phyloP scores from a whole-genome alignment of 2,113 vertebrate genomes.

The Baryphthengus martii region DNA sequence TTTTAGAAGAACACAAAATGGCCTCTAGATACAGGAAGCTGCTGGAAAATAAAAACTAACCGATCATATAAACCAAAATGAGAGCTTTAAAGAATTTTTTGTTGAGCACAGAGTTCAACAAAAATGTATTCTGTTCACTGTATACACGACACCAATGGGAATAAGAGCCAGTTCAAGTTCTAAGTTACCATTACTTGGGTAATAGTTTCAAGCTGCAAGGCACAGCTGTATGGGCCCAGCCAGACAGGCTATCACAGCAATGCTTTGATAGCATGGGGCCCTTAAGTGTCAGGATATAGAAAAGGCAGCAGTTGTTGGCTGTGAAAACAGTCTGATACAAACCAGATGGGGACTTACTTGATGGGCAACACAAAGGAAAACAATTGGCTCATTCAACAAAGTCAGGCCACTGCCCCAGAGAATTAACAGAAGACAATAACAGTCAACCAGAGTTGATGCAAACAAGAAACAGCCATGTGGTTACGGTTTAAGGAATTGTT shows the following conservation, averaged over 20 bases:
- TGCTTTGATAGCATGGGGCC: slow-evolving; percentile 81
- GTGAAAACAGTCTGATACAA: slow-evolving; percentile 89
- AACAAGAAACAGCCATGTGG: slow-evolving; percentile 79
- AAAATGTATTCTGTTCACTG: slow-evolving; percentile 69
- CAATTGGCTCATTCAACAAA: slow-evolving; percentile 85
- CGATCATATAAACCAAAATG: neutral
- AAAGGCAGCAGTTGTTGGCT: slow-evolving; percentile 85
- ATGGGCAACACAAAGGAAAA: slow-evolving; percentile 85
- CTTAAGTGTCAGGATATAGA: slow-evolving; percentile 83
- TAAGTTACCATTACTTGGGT: slow-evolving; percentile 70
- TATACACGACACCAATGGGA: slow-evolving; percentile 74
- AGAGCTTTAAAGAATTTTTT: slow-evolving; percentile 33
- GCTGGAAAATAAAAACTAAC: slow-evolving; percentile 62
- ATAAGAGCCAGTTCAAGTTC: slow-evolving; percentile 74
- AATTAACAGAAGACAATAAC: slow-evolving; percentile 79
- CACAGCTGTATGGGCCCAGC: slow-evolving; percentile 76
- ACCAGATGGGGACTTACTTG: slow-evolving; percentile 86
- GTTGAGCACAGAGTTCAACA: slow-evolving; percentile 25
- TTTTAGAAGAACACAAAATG: slow-evolving; percentile 57
- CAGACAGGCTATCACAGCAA: slow-evolving; percentile 75
- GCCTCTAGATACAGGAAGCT: slow-evolving; percentile 61
- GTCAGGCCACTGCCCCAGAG: slow-evolving; percentile 74
- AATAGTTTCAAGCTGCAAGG: slow-evolving; percentile 81
- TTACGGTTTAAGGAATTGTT: slow-evolving; percentile 71
- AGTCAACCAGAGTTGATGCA: slow-evolving; percentile 73